These are phyloP conservation scores for Iselma pallidipennis DNA, from an alignment of 2,888 invertebrate species.

Conservation along the genomic window DNA sequence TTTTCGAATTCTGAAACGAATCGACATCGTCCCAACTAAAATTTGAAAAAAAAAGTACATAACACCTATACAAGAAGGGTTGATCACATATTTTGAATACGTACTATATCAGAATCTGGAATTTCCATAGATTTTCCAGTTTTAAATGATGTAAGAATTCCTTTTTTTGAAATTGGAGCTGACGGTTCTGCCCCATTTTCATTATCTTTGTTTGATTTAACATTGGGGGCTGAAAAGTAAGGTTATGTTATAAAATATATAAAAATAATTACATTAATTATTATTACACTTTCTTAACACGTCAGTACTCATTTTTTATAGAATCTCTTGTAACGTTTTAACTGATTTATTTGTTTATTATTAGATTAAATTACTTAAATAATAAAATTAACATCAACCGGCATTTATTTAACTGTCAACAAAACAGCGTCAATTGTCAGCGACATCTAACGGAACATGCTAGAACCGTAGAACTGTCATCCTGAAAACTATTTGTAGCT, in stretches of 20 bases:
- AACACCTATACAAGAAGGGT: background rate
- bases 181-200: constrained; percentile 69
- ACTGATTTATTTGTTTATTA: constrained; percentile 30
- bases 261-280: background rate
- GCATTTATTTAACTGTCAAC: no score
- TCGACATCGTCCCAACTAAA: constrained; percentile 84
- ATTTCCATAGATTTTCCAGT: constrained; percentile 84
- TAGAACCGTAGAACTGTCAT: no score
- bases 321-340: background rate
- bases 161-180: constrained; percentile 78
- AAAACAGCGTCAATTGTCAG: no score
- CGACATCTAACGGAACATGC: no score
- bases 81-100: constrained; percentile 39
- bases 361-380: no score
- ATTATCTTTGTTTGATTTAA: constrained; percentile 39
- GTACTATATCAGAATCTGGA: constrained; percentile 82
- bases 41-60: constrained; percentile 24
- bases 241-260: constrained; percentile 11
- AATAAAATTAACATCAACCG: no score
- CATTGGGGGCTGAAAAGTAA: constrained; percentile 29
- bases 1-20: constrained; percentile 98
- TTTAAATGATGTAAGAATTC: constrained; percentile 78
- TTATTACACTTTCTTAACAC: constrained; percentile 37
- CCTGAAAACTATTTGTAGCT: no score
- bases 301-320: constrained; percentile 34